Base-by-base conservation (phyloP, 2,113 vertebrate species). In the Oostethus manadensis region DNA sequence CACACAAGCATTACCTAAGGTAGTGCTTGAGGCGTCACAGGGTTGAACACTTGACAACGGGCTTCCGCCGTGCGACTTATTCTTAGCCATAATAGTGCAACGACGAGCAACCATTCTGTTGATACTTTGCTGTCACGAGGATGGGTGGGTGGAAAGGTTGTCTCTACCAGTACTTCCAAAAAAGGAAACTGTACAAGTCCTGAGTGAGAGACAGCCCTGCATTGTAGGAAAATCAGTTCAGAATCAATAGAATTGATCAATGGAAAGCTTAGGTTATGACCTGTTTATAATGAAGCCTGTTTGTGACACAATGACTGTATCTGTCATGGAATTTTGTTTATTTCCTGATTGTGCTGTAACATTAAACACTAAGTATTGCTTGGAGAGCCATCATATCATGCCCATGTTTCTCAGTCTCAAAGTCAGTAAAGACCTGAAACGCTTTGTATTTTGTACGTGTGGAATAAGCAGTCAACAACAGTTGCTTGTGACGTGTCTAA, bases 201-300 rank as follows among this genome's bases (percentile, higher is more conserved):
- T n/a, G 45, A 43, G 42, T 4, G 40, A 10, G 8, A 60, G 20
- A 42, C 21, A 54, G 10, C 14, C 18, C 29, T 15, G 10, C 16
- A 35, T 54, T 38, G 29, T 10, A 21, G 26, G 3, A 18, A 7
- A 15, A 14, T 22, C 22, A 38, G 17, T 38, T 16, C 54, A 16
- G 54, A 60, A 68, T 82, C 73, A 69, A 71, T 82, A n/a, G 23
- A 64, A 86, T 81, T n/a, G 79, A 81, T 86, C 66, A 68, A 66
- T 78, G 79, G 80, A 84, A 81, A 81, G 40, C 58, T 58, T 67
- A n/a, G 76, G 58, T 84, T 79, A 72, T 68, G 64, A 76, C 59
- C 84, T 86, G 81, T 85, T 82, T 86, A 76, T 81, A 82, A 76
- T 23, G 21, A 53, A 60, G 67, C 60, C 64, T 81, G 71, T 56